Conservation (phyloP, 2,113 vertebrate genomes). For the Ondatra zibethicus region DNA sequence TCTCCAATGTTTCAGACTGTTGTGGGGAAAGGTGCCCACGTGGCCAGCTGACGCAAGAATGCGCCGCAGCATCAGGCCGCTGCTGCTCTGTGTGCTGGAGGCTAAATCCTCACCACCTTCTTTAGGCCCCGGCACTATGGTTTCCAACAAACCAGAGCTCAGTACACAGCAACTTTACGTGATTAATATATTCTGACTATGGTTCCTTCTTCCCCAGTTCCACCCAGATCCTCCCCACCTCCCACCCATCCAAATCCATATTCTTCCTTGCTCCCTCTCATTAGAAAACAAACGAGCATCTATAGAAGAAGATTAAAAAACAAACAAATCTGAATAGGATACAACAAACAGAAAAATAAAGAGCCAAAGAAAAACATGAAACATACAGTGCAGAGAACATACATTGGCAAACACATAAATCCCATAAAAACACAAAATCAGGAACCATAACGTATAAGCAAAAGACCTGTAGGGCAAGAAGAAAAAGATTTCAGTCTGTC, state of each 20-base stretch:
- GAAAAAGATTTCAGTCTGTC: background rate
- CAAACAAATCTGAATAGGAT: background rate
- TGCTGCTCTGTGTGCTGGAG: fast-evolving
- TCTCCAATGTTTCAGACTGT: background rate
- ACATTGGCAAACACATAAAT: background rate
- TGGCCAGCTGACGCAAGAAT: background rate
- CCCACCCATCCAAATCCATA: background rate
- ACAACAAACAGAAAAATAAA: background rate
- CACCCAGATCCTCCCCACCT: background rate
- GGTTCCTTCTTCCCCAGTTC: background rate
- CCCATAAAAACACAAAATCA: background rate
- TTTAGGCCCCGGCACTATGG: fast-evolving
- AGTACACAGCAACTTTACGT: fast-evolving
- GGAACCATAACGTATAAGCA: background rate
- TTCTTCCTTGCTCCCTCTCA: background rate
- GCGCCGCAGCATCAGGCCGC: too few species aligned
- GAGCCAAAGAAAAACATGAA: background rate
- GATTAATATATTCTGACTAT: background rate
- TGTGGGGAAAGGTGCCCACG: background rate
- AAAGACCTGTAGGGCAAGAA: background rate
- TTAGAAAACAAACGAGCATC: background rate
- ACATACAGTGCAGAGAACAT: background rate
- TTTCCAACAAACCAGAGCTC: background rate
- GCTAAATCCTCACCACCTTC: background rate
- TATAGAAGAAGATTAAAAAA: background rate